A percentile compares a stretch with the other conserved stretches of the same genome.
phyloP scores from a whole-genome alignment of 23 tunicate genomes.

The Clavelina lepadiformis region DNA sequence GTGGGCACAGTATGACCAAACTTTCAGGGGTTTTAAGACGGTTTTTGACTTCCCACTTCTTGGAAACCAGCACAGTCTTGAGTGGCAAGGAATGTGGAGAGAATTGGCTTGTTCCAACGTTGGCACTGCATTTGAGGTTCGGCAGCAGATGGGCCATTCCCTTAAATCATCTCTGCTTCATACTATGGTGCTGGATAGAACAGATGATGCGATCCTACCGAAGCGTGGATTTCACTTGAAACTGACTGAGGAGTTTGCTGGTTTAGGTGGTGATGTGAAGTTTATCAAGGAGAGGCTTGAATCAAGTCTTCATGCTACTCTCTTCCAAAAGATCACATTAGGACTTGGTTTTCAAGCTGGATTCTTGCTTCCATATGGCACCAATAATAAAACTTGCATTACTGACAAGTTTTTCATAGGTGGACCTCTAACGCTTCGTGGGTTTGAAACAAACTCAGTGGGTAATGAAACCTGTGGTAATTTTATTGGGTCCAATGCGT shows the following conservation, averaged over 20 bases:
- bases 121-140: conserved; percentile 32
- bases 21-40: conserved; percentile 32
- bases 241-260: conserved; percentile 70
- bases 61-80: conserved; percentile 50
- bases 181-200: conserved; percentile 41
- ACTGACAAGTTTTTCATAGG: conserved; percentile 79
- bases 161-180: conserved; percentile 72
- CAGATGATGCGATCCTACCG: conserved; percentile 60
- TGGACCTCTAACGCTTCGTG: conserved; percentile 80
- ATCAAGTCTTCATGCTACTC: conserved; percentile 20
- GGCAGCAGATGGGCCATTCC: conserved; percentile 66
- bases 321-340: conserved; percentile 43
- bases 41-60: conserved; percentile 34
- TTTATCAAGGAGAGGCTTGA: conserved; percentile 53
- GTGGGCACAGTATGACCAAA: conserved; percentile 51
- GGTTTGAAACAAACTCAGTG: conserved; percentile 63
- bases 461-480: conserved; percentile 48
- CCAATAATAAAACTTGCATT: neutral
- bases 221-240: conserved; percentile 40
- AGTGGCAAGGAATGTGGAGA: conserved; percentile 65
- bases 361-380: conserved; percentile 14
- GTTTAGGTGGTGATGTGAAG: conserved; percentile 39
- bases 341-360: conserved; percentile 47
- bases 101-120: conserved; percentile 26
- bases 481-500: conserved; percentile 59